Percentiles rank a stretch among this genome's conserved stretches.
phyloP scores from a whole-genome alignment of 2,797 vertebrate species.

The Denticeps clupeoides region DNA sequence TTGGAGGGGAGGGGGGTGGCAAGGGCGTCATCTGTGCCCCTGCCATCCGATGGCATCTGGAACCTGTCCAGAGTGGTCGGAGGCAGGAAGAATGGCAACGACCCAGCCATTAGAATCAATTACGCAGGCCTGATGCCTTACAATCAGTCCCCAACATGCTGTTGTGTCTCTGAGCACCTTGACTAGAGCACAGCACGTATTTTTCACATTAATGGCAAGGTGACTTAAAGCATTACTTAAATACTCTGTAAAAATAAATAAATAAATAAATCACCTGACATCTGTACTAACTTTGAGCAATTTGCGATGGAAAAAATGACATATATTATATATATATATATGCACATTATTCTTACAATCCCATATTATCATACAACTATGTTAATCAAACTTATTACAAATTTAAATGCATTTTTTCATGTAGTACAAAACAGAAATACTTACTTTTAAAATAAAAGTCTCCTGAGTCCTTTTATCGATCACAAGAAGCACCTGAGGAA shows the following conservation, averaged over 20 bases:
- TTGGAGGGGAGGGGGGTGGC: slow-evolving; percentile 19
- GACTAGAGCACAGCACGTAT: too few relatives aligned
- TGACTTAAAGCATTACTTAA: too few relatives aligned
- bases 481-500: slow-evolving; percentile 87
- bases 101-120: slow-evolving; percentile 98
- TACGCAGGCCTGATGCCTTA: slow-evolving; percentile 70
- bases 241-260: too few relatives aligned
- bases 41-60: slow-evolving; percentile 87
- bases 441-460: slow-evolving; percentile 93
- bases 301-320: too few relatives aligned
- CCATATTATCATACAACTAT: too few relatives aligned
- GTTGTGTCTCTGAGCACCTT: too few relatives aligned
- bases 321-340: too few relatives aligned
- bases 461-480: slow-evolving; percentile 91
- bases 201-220: too few relatives aligned
- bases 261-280: too few relatives aligned
- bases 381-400: not conserved
- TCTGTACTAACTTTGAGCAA: too few relatives aligned
- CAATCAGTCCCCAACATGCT: not conserved
- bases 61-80: slow-evolving; percentile 81
- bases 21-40: slow-evolving; percentile 70
- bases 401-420: too few relatives aligned
- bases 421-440: slow-evolving; percentile 31
- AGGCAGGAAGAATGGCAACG: slow-evolving; percentile 90
- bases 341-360: too few relatives aligned